Base-by-base conservation (phyloP, 2,888 invertebrate species). In the Phorcus lineatus region DNA sequence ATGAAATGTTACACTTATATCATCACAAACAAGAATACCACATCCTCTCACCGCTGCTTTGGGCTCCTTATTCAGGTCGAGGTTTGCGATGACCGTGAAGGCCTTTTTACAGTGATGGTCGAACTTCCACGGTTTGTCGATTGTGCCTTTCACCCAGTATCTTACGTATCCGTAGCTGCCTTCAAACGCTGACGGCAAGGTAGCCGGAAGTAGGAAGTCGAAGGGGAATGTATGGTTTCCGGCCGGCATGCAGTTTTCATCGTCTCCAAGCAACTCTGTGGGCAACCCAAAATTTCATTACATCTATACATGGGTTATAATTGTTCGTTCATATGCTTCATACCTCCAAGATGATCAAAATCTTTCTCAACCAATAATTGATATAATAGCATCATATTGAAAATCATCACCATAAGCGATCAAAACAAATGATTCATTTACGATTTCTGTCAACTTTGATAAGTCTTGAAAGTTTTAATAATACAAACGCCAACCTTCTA, bases 61-160 rank as follows among this genome's bases (percentile, higher is more conserved):
- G 11, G 90, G 90, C 62, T 90, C 88, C 36, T 82, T 77, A 94
- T 97, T 97, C 85, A 98, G 94, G 93, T 97, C 97, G 85, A 97
- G 94, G 9, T 96, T 95, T 79, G 96, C 95, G 80, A 97, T 95
- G 16, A 98, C 96, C 76, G 96, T 97, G 90, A 97, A 97, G 2
- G 96, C 95, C 93, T 95, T 95, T 94, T 95, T 95, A 87, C 96
- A 96, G 90, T 96, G 96, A 52, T 84, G 81, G 93, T 97, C 97
- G 91, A 96, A 96, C 89, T 96, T 96, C 95, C 96, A 96, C 4
- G 97, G 96, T 28, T 96, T 94, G 90, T 97, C 96, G 19, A 97
- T 94, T 0, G 95, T 95, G 0, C 96, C 96, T 93, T 96, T 97
- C n/a, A 96, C 95, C 17, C 95, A 95, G 91, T 97, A 98, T n/a